phyloP scores from a whole-genome alignment of 1,140 invertebrate genomes.

The Trichonephila clavata region DNA sequence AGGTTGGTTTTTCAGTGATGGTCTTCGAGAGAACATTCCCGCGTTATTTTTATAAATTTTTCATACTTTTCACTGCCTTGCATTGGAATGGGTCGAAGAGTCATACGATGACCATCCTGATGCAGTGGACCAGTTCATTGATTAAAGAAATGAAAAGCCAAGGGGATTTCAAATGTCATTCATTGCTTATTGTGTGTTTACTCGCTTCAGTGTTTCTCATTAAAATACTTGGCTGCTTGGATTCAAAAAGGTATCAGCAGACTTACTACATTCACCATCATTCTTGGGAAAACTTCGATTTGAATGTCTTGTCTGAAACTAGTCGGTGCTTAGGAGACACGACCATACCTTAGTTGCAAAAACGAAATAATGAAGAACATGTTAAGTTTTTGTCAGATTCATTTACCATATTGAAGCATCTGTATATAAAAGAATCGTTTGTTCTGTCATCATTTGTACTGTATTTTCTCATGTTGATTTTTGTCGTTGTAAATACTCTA shows the following conservation, averaged over 20 bases:
- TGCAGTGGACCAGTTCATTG: neutral
- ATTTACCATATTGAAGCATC: slow-evolving; percentile 59
- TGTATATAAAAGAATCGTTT: slow-evolving; percentile 68
- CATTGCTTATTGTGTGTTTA: slow-evolving; percentile 62
- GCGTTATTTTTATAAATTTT: slow-evolving; percentile 75
- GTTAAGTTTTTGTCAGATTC: slow-evolving; percentile 72
- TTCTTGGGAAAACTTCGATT: neutral
- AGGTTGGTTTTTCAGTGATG: slow-evolving; percentile 25
- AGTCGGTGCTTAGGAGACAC: slow-evolving; percentile 73
- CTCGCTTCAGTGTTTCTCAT: slow-evolving; percentile 47
- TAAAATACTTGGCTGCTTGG: slow-evolving; percentile 43
- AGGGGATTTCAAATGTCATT: slow-evolving; percentile 26
- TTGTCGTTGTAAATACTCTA: slow-evolving; percentile 67
- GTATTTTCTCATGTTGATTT: slow-evolving; percentile 72
- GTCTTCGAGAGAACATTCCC: slow-evolving; percentile 68
- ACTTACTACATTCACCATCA: slow-evolving; percentile 31
- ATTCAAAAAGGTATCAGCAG: neutral
- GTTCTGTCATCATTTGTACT: slow-evolving; percentile 67
- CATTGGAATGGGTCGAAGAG: slow-evolving; percentile 45
- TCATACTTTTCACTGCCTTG: slow-evolving; percentile 74
- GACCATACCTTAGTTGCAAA: slow-evolving; percentile 69
- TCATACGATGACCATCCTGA: slow-evolving; percentile 26
- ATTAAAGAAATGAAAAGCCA: neutral
- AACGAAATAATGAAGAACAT: slow-evolving; percentile 24
- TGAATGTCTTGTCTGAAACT: slow-evolving; percentile 71